Evolutionary conservation across 2,888 invertebrate genomes (phyloP).

Genomic region (Holacanthella duospinosa): DNA sequence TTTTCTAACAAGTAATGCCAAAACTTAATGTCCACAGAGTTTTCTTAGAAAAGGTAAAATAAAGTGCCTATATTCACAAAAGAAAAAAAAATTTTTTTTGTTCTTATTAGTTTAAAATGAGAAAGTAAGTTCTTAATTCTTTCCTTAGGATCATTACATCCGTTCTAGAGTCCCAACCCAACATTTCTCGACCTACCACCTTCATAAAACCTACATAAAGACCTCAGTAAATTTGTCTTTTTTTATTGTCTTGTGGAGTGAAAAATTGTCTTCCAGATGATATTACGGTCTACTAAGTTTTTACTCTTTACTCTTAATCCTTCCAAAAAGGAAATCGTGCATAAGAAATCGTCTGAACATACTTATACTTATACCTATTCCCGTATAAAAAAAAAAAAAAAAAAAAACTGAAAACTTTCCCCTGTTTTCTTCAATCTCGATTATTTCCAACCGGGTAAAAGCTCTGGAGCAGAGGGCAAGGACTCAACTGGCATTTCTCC

Average conservation of each 20-base stretch:
- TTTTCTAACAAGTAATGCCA: no score
- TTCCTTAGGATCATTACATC: no score
- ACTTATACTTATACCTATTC: not conserved
- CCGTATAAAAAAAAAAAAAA: not conserved
- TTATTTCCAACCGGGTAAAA: not conserved
- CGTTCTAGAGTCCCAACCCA: no score
- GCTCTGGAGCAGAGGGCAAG: not conserved
- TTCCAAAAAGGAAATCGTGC: slow-evolving; percentile 13
- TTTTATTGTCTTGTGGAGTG: slow-evolving; percentile 28
- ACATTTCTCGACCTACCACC: no score
- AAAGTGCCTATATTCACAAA: no score
- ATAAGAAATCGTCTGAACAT: slow-evolving; percentile 11
- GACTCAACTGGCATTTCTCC: slow-evolving; percentile 1
- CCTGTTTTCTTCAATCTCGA: not conserved
- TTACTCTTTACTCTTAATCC: slow-evolving; percentile 14
- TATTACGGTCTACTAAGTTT: slow-evolving; percentile 21
- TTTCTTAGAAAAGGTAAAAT: no score
- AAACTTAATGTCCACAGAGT: no score
- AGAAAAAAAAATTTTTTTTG: no score
- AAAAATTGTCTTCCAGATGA: slow-evolving; percentile 24
- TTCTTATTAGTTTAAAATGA: no score
- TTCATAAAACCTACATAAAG: slow-evolving; percentile 17
- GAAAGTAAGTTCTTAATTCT: not conserved
- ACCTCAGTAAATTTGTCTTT: slow-evolving; percentile 30
- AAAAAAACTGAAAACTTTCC: not conserved